These are phyloP conservation scores for Samia ricini DNA, from an alignment of 1,140 invertebrate genomes.

Conservation along the genomic window DNA sequence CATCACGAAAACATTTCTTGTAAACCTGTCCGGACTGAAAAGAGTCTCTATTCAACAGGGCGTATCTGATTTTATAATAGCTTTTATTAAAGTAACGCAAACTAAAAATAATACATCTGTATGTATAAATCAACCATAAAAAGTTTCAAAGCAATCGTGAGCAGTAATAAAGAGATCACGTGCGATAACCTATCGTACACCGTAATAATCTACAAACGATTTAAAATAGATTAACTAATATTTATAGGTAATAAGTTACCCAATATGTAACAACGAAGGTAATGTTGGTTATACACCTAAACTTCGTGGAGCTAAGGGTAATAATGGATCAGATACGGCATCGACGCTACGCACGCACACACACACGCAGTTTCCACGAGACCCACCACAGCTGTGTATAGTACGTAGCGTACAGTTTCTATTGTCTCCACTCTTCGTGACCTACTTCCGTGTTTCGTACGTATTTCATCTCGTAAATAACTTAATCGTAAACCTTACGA, in stretches of 20 bases:
- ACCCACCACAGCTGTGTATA: constrained; percentile 1
- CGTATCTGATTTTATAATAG: too few species aligned
- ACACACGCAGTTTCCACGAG: not conserved
- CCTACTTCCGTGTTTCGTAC: constrained; percentile 25
- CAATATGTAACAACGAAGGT: not conserved
- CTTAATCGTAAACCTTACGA: not conserved
- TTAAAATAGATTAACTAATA: constrained; percentile 9
- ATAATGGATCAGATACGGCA: not conserved
- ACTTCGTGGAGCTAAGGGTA: not conserved
- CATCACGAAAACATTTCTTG: too few species aligned
- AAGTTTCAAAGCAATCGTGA: not conserved
- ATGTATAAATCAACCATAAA: not conserved
- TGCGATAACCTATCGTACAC: not conserved
- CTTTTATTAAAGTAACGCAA: too few species aligned
- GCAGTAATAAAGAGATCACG: not conserved
- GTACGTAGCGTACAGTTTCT: constrained; percentile 19
- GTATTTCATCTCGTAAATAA: not conserved
- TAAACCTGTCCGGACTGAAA: too few species aligned
- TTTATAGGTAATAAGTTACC: not conserved
- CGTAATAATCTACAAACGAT: not conserved
- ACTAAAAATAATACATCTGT: too few species aligned
- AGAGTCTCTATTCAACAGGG: too few species aligned
- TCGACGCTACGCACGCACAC: constrained; percentile 17
- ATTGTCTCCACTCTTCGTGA: constrained; percentile 60
- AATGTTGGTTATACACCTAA: not conserved